phyloP scores from a whole-genome alignment of 2,113 vertebrate genomes.

The Alaudala cheleensis region DNA sequence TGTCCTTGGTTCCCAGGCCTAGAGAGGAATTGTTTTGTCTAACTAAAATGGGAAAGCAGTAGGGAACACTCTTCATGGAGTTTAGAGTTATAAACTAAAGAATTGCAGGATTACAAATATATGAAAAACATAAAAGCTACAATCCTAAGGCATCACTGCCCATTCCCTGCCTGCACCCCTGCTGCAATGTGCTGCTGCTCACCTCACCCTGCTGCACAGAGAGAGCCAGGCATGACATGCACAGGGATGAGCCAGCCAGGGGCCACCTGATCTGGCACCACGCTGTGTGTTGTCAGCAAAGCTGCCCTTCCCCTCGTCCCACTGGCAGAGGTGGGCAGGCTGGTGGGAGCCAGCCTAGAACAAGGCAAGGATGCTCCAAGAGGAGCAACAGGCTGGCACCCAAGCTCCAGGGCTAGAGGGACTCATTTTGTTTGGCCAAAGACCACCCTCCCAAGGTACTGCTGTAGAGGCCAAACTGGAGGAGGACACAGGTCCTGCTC shows the following conservation, averaged over 20 bases:
- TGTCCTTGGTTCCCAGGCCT: not conserved
- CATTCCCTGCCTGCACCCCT: not conserved
- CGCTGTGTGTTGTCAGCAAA: not conserved
- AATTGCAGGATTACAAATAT: not conserved
- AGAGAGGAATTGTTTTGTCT: not conserved
- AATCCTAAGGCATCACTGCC: not conserved
- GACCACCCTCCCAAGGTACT: not conserved
- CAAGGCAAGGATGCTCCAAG: not conserved
- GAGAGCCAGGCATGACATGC: constrained; percentile 4
- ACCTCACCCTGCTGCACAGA: not conserved
- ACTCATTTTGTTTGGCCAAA: not conserved
- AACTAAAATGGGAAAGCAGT: not conserved
- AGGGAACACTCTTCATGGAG: not conserved
- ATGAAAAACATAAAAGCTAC: not conserved
- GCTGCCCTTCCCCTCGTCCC: not conserved
- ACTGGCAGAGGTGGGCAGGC: not conserved
- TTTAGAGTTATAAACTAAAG: not conserved
- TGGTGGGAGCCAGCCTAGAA: not conserved
- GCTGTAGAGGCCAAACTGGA: not conserved
- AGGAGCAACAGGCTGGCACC: not conserved
- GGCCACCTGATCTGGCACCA: not conserved
- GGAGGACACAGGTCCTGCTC: not conserved
- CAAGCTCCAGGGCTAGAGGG: not conserved
- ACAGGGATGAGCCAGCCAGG: not conserved
- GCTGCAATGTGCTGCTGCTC: not conserved